Conservation (phyloP, 2,888 invertebrate species). For the Lampropteryx suffumata region DNA sequence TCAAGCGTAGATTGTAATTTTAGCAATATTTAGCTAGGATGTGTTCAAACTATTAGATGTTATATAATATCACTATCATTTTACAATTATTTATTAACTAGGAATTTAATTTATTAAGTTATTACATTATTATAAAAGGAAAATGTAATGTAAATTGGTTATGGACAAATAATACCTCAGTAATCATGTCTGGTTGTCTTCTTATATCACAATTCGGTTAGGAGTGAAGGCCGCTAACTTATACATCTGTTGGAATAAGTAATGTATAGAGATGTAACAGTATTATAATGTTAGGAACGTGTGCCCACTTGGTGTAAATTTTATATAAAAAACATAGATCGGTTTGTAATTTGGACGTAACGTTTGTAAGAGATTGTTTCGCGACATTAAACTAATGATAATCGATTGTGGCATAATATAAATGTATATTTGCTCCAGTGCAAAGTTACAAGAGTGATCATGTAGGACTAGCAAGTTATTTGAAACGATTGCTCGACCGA, state of each 20-base stretch:
- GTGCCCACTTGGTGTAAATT: constrained; percentile 20
- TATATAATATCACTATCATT: constrained; percentile 62
- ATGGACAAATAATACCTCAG: constrained; percentile 60
- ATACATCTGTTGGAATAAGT: constrained; percentile 19
- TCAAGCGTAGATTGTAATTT: constrained; percentile 61
- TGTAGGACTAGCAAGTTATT: constrained; percentile 15
- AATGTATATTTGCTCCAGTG: constrained; percentile 17
- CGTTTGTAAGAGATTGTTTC: constrained; percentile 16
- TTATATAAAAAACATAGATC: constrained; percentile 16
- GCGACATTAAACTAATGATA: constrained; percentile 17
- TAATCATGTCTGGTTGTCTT: constrained; percentile 52
- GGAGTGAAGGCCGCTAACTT: constrained; percentile 25
- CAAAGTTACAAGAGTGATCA: constrained; percentile 18
- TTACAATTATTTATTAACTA: constrained; percentile 76
- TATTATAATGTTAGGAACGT: constrained; percentile 34
- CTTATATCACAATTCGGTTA: constrained; percentile 50
- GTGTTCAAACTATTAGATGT: constrained; percentile 74
- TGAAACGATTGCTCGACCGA: constrained; percentile 10
- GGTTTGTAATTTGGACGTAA: constrained; percentile 14
- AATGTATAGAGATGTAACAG: constrained; percentile 28
- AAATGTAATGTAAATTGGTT: constrained; percentile 40
- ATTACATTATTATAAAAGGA: constrained; percentile 52
- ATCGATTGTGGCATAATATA: constrained; percentile 23
- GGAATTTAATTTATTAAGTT: constrained; percentile 70
- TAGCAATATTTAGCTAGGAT: constrained; percentile 80